A percentile compares a stretch with the other conserved stretches of the same genome.
Evolutionary conservation across 2,797 vertebrate species (phyloP).

Genomic region (Amniataba percoides): DNA sequence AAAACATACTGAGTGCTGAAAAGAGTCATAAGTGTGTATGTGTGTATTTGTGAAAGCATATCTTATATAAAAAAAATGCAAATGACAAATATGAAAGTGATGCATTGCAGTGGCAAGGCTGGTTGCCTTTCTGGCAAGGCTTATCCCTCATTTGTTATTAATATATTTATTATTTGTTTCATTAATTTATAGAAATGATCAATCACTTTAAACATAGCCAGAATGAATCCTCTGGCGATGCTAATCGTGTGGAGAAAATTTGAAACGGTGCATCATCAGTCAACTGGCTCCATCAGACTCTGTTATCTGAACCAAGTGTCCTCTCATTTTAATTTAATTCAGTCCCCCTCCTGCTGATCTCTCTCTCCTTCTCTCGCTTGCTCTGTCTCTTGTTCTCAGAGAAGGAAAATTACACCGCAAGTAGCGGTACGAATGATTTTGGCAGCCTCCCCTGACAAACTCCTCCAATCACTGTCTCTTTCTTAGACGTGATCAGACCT

Average conservation of each 20-base stretch:
- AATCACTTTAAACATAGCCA: constrained; percentile 69
- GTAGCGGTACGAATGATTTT: constrained; percentile 51
- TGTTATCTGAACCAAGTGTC: constrained; percentile 73
- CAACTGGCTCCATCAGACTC: constrained; percentile 68
- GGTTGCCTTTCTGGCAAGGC: constrained; percentile 57
- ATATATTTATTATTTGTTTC: constrained; percentile 78
- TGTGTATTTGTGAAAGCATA: constrained; percentile 24
- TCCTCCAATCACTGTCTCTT: constrained; percentile 36
- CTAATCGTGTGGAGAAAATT: constrained; percentile 75
- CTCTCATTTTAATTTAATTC: constrained; percentile 72
- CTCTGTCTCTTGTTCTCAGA: constrained; percentile 48
- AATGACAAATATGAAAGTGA: constrained; percentile 68
- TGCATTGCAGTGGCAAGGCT: constrained; percentile 64
- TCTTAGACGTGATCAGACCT: constrained; percentile 42
- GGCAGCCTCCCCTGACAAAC: constrained; percentile 48
- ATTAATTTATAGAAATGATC: constrained; percentile 74
- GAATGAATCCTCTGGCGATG: constrained; percentile 73
- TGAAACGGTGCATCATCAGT: constrained; percentile 75
- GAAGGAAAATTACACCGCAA: constrained; percentile 53
- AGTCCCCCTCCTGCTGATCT: background rate
- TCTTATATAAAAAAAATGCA: constrained; percentile 38
- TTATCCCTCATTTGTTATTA: constrained; percentile 71
- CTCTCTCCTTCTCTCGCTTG: background rate
- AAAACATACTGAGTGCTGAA: constrained; percentile 19
- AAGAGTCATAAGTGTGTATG: constrained; percentile 10